phyloP scores from a whole-genome alignment of 2,113 vertebrate species.

The Phocoena sinus region DNA sequence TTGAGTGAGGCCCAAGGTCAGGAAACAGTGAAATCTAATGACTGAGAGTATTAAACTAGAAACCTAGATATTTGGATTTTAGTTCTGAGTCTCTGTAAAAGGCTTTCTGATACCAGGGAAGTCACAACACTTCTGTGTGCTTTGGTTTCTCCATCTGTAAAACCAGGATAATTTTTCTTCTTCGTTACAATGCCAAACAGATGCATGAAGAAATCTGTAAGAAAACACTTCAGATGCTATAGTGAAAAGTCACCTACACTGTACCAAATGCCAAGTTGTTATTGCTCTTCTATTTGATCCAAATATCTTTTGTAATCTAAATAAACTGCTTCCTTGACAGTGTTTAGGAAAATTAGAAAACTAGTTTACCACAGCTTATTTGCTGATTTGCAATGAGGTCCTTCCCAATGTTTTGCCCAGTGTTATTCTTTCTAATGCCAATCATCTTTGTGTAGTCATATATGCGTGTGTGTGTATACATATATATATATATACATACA shows the following conservation, averaged over 20 bases:
- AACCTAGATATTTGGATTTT: not conserved
- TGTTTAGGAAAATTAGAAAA: not conserved
- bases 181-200: not conserved
- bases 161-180: not conserved
- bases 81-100: slow-evolving; percentile 1
- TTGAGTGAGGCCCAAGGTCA: not conserved
- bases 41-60: slow-evolving; percentile 24
- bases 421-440: not conserved
- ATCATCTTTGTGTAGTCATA: not conserved
- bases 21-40: not conserved
- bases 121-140: not conserved
- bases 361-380: not conserved
- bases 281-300: not conserved
- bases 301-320: slow-evolving; percentile 18
- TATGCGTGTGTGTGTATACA: not conserved
- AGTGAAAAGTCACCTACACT: not conserved
- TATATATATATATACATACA: too few species aligned
- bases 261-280: not conserved
- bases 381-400: not conserved
- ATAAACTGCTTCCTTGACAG: not conserved
- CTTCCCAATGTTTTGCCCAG: not conserved
- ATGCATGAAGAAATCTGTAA: not conserved
- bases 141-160: not conserved
- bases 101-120: not conserved
- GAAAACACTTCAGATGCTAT: not conserved